These are phyloP conservation scores for Drosophila pseudoobscura DNA, from an alignment of 1,140 invertebrate species.

Conservation along the genomic window DNA sequence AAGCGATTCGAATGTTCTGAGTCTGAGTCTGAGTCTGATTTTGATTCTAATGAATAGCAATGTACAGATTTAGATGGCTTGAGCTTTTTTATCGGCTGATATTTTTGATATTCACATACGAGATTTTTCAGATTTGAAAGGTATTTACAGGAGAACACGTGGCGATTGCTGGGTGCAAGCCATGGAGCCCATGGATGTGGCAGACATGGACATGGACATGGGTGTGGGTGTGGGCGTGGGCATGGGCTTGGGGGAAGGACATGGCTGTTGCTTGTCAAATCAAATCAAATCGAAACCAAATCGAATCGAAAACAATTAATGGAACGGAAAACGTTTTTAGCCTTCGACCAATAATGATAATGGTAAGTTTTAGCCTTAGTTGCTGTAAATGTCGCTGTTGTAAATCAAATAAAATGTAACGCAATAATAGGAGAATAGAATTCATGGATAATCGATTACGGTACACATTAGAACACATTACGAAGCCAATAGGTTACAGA, in stretches of 20 bases:
- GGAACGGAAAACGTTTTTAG: slow-evolving; percentile 12
- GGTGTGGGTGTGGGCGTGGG: slow-evolving; percentile 3
- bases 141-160: slow-evolving; percentile 35
- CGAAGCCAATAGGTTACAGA: slow-evolving; percentile 71
- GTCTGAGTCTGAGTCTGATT: not conserved
- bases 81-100: slow-evolving; percentile 7
- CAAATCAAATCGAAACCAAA: slow-evolving; percentile 3
- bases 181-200: not conserved
- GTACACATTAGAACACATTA: slow-evolving; percentile 70
- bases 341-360: slow-evolving; percentile 31
- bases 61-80: not conserved
- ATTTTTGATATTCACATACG: slow-evolving; percentile 36
- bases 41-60: slow-evolving; percentile 22
- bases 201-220: slow-evolving; percentile 14
- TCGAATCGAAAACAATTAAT: slow-evolving; percentile 12
- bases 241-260: not conserved
- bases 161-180: slow-evolving; percentile 15
- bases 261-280: slow-evolving; percentile 19
- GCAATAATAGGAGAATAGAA: slow-evolving; percentile 39
- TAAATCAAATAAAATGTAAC: slow-evolving; percentile 30
- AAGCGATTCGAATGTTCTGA: slow-evolving; percentile 27
- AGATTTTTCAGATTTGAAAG: not conserved
- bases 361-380: slow-evolving; percentile 26
- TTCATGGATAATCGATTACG: slow-evolving; percentile 8
- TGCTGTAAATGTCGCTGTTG: slow-evolving; percentile 7